Percentiles rank a stretch among this genome's conserved stretches.
phyloP scores from a whole-genome alignment of 1,140 invertebrate species.

The Drosophila triauraria region DNA sequence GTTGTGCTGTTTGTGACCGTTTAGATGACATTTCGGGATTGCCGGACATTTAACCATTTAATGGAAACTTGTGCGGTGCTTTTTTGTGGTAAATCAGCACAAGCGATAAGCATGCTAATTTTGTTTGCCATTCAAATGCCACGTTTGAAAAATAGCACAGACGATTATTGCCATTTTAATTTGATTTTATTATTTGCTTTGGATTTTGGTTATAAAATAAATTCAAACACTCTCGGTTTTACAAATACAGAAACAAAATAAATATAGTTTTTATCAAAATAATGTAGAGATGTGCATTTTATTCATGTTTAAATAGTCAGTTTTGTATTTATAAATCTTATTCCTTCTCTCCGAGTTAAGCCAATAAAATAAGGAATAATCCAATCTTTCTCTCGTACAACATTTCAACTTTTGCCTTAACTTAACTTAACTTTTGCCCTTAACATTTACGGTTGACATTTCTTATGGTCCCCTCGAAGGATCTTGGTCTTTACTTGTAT shows the following conservation, averaged over 20 bases:
- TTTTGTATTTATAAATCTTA: too few relatives aligned
- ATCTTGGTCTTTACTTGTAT: constrained; percentile 29
- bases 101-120: constrained; percentile 11
- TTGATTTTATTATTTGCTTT: not conserved
- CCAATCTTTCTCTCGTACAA: constrained; percentile 19
- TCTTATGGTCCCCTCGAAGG: not conserved
- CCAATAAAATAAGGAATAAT: constrained; percentile 24
- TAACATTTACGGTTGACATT: constrained; percentile 27
- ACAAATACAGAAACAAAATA: too few relatives aligned
- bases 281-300: not conserved
- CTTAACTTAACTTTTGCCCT: constrained; percentile 19
- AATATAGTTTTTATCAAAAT: not conserved
- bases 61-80: constrained; percentile 10
- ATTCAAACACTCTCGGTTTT: not conserved
- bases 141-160: not conserved
- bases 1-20: constrained; percentile 4
- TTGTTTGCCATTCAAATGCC: not conserved
- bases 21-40: constrained; percentile 34
- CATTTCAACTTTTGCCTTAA: constrained; percentile 18
- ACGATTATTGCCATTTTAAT: not conserved
- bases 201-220: not conserved
- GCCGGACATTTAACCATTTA: constrained; percentile 1
- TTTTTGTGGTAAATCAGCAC: constrained; percentile 18
- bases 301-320: not conserved
- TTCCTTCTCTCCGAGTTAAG: not conserved